Evolutionary conservation across 2,113 vertebrate species (phyloP).

Genomic region (Camelus dromedarius): DNA sequence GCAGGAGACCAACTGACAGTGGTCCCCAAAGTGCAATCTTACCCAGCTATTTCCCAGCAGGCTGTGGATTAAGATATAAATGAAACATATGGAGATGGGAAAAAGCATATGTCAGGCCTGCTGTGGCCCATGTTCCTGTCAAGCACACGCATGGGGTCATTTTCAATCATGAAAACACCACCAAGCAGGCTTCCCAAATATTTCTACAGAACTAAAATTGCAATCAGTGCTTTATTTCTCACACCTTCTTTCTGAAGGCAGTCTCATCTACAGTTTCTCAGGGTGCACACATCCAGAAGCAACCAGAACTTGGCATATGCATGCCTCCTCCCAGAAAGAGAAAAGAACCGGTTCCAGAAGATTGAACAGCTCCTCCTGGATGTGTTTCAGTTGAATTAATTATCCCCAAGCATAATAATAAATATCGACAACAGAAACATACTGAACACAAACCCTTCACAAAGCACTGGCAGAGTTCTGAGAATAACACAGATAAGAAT

Average conservation of each 20-base stretch:
- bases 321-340: background rate
- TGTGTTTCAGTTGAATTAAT: slow-evolving; percentile 51
- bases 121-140: slow-evolving; percentile 51
- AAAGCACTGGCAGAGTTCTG: background rate
- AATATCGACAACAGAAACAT: background rate
- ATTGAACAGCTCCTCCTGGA: background rate
- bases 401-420: slow-evolving; percentile 29
- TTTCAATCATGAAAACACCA: slow-evolving; percentile 66
- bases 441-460: background rate
- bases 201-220: slow-evolving; percentile 55
- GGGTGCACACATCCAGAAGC: slow-evolving; percentile 30
- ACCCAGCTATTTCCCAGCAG: slow-evolving; percentile 19
- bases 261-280: slow-evolving; percentile 19
- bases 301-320: background rate
- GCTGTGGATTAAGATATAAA: slow-evolving; percentile 68
- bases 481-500: background rate
- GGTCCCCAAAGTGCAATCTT: slow-evolving; percentile 13
- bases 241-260: slow-evolving; percentile 56
- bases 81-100: slow-evolving; percentile 59
- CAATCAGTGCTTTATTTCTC: slow-evolving; percentile 60
- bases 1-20: slow-evolving; percentile 38
- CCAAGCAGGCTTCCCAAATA: slow-evolving; percentile 56
- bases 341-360: background rate
- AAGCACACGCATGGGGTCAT: slow-evolving; percentile 38
- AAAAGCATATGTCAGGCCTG: slow-evolving; percentile 61